Evolutionary conservation across 2,113 vertebrate genomes (phyloP), one percentile per base, ranked within the genome.

Genomic region (Macquaria ambigua): DNA sequence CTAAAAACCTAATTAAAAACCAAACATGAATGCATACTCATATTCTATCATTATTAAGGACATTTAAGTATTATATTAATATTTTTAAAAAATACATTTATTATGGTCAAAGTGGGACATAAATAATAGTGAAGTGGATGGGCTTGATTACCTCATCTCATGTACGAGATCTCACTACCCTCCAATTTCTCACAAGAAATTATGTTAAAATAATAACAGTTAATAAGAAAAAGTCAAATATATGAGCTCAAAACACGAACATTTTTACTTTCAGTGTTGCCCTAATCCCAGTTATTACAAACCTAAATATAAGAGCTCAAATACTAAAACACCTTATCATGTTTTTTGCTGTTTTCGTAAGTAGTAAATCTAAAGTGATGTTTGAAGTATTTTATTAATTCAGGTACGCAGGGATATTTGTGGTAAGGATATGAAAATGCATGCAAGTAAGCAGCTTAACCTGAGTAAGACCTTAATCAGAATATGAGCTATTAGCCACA

Each of bases 381-480:
- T 71, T 25, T 53, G 50, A 73, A 75, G 59, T 6, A 48, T 61
- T 64, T 25, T 12, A 46, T 59, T 46, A 31, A 43, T 81, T 73
- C 41, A 72, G n/a, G 59, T 64, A 61, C 16, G 58, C 34, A 73
- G 31, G 48, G 50, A 69, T 81, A 58, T 81, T 74, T 71, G 41
- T 58, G 84, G 74, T 56, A 25, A 76, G 50, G 82, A 62, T 74
- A 79, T 61, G 31, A 72, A 87, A 75, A 83, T 56, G 53, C 28
- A 56, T 67, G 70, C 50, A 72, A n/a, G 72, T 87, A 80, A 84
- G 85, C 78, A 34, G 79, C 85, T 86, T 87, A 84, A 79, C 77
- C 80, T 25, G 66, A 79, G 37, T 48, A 56, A 69, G 28, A 73
- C 62, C 74, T 66, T 78, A 39, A 83, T 84, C 68, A 58, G 28